phyloP scores from a whole-genome alignment of 1,140 invertebrate genomes.

The Piezodorus guildinii region DNA sequence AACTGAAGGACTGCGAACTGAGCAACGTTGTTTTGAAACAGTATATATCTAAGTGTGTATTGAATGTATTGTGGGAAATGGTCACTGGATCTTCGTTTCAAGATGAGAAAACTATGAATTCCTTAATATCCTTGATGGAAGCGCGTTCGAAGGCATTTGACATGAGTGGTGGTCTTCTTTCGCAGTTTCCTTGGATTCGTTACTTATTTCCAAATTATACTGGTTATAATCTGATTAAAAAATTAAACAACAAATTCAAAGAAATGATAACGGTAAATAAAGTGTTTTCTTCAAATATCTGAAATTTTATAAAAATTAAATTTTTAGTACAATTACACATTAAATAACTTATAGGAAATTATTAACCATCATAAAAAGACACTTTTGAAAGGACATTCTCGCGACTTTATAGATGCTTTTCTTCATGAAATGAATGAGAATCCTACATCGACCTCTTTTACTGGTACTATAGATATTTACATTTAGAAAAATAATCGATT shows the following conservation, averaged over 20 bases:
- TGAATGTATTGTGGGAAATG: constrained; percentile 65
- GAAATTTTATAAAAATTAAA: neutral
- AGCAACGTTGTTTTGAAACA: constrained; percentile 4
- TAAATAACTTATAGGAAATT: constrained; percentile 37
- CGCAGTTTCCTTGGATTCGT: constrained; percentile 56
- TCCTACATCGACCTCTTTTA: neutral
- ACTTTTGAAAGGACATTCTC: constrained; percentile 37
- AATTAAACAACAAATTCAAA: neutral
- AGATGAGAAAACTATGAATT: constrained; percentile 34
- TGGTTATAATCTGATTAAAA: constrained; percentile 43
- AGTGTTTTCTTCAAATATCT: neutral
- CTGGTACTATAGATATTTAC: neutral
- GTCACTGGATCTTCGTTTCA: constrained; percentile 48
- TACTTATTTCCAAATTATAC: constrained; percentile 49
- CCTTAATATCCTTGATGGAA: constrained; percentile 49
- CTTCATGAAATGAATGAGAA: constrained; percentile 40
- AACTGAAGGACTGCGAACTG: constrained; percentile 8
- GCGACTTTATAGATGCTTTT: constrained; percentile 68
- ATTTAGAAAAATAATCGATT: constrained; percentile 29
- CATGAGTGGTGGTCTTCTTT: constrained; percentile 53
- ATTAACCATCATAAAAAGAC: constrained; percentile 47
- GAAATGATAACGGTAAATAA: neutral
- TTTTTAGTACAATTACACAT: neutral
- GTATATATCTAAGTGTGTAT: constrained; percentile 40
- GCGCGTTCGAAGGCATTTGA: constrained; percentile 51